Evolutionary conservation across 1,140 invertebrate genomes (phyloP).

Genomic region (Laupala kohalensis): DNA sequence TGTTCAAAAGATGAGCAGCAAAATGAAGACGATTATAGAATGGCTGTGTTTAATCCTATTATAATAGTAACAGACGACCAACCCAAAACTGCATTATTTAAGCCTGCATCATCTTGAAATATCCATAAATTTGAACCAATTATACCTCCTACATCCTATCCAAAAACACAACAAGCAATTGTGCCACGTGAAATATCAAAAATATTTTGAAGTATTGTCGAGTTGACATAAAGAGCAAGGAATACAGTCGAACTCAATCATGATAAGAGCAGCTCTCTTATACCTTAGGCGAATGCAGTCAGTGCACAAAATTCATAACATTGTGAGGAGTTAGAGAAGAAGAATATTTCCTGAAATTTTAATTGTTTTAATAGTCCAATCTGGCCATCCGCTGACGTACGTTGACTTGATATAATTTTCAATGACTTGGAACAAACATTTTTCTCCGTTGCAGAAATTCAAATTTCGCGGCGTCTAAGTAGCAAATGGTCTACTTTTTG

Average conservation of each 20-base stretch:
- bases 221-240: background rate
- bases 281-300: background rate
- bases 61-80: background rate
- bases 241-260: constrained; percentile 5
- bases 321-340: no score
- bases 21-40: constrained; percentile 1
- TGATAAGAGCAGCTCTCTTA: constrained; percentile 1
- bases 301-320: no score
- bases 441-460: no score
- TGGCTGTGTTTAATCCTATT: constrained; percentile 1
- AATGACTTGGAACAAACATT: no score
- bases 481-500: no score
- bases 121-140: background rate
- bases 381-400: background rate
- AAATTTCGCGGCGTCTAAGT: no score
- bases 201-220: constrained; percentile 1
- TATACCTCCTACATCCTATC: background rate
- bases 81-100: background rate
- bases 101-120: background rate
- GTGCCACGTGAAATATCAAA: background rate
- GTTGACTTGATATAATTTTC: background rate
- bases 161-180: background rate
- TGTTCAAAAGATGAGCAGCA: background rate
- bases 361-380: background rate
- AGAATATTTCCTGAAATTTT: background rate